Base-by-base conservation (phyloP, 2,797 vertebrate species). In the Hoplostethus mediterraneus region DNA sequence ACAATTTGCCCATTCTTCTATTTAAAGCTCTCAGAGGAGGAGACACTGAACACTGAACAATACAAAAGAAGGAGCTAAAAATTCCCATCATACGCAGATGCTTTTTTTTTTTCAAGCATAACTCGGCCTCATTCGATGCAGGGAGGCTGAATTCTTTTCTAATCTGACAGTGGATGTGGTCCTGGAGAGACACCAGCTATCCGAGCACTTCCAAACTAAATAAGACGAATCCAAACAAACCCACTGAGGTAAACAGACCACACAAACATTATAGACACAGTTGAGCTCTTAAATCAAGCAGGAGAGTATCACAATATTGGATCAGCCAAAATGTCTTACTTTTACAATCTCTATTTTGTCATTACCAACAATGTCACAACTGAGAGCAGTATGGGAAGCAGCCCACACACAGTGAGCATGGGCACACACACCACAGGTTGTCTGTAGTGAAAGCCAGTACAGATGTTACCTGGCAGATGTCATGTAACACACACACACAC, bases 401-500 rank as follows among this genome's bases (percentile, higher is more conserved):
- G 67, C 77, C 79, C 83, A 82, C 72, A 83, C 80, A 84, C 71
- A 58, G 40, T 36, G 67, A 42, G 42, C 44, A 63, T 4, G 6
- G 51, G 7, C 44, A 74, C 5, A 60, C 31, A 44, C 63, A 54
- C 47, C 25, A 62, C 55, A 21, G 33, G 53, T 71, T 42, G 53
- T 78, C 51, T 54, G 52, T 16, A 73, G 58, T 79, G 48, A 76
- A 81, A 68, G 62, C 38, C 61, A 48, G 28, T 40, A 44, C 79
- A 84, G 80, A 83, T 79, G 77, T 84, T 78, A 66, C 74, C 73
- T 45, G 63, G 55, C 7, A 65, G 60, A 59, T 52, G 48, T 71
- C 42, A 65, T 40, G 38, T 40, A 40, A 40, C 10, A 8, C 44
- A 59, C 71, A 21, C 2, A 40, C 10, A 8, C 44, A 59, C 71